These are phyloP conservation scores for Pelmatolapia mariae DNA, from an alignment of 2,113 vertebrate genomes.

Conservation along the genomic window DNA sequence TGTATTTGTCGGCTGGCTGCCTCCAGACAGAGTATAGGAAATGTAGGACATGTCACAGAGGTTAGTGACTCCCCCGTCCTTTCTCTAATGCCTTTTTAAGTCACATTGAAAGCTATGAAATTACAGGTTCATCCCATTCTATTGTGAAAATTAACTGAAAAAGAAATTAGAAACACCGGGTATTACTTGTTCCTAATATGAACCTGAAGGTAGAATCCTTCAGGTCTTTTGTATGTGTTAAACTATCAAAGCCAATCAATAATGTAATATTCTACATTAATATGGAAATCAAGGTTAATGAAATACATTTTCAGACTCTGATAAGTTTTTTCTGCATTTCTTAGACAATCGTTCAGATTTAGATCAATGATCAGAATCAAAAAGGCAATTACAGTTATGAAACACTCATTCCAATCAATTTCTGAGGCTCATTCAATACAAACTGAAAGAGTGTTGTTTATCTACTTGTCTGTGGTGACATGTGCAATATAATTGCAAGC, in stretches of 20 bases:
- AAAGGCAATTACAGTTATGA: slow-evolving; percentile 58
- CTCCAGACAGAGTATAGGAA: slow-evolving; percentile 21
- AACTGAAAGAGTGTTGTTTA: slow-evolving; percentile 44
- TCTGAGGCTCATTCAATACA: slow-evolving; percentile 45
- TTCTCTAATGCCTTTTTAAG: slow-evolving; percentile 34
- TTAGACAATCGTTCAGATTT: slow-evolving; percentile 21
- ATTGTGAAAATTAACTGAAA: background rate
- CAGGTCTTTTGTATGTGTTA: background rate
- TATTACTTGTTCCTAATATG: background rate
- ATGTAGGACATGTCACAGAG: slow-evolving; percentile 38
- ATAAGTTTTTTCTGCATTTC: background rate
- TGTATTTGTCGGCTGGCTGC: slow-evolving; percentile 34
- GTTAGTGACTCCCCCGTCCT: background rate
- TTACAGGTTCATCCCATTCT: background rate
- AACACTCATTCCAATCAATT: slow-evolving; percentile 49
- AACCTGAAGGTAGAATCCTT: background rate
- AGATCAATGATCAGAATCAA: slow-evolving; percentile 62
- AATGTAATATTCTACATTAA: background rate
- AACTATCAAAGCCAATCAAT: slow-evolving; percentile 7
- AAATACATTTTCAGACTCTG: slow-evolving; percentile 17
- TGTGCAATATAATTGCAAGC: slow-evolving; percentile 45
- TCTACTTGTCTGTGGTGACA: slow-evolving; percentile 48
- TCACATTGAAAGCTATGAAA: slow-evolving; percentile 22
- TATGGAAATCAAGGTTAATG: slow-evolving; percentile 17
- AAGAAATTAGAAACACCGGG: background rate